Evolutionary conservation across 2,797 vertebrate genomes (phyloP).

Genomic region (Graptemys geographica): DNA sequence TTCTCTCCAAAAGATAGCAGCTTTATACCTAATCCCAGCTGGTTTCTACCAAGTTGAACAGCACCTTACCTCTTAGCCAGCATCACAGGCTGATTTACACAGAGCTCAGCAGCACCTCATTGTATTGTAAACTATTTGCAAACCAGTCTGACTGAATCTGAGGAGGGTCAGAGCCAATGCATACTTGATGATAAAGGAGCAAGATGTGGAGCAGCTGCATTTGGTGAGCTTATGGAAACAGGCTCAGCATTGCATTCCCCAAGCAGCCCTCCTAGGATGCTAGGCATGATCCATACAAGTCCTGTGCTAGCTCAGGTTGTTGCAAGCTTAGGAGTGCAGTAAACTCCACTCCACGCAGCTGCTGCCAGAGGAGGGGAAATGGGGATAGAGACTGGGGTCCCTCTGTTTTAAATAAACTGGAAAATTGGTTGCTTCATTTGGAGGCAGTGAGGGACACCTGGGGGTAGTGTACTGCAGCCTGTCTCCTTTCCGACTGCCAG

Average conservation of each 20-base stretch:
- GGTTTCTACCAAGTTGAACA: too few species aligned
- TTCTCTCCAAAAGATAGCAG: not conserved
- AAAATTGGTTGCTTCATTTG: not conserved
- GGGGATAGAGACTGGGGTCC: not conserved
- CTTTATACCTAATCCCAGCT: not conserved
- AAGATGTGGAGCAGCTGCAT: not conserved
- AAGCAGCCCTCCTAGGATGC: accelerated
- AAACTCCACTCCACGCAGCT: not conserved
- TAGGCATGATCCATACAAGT: accelerated
- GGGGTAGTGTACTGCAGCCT: not conserved
- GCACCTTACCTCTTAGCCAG: not conserved
- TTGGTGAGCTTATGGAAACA: not conserved
- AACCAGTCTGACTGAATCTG: not conserved
- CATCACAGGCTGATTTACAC: not conserved
- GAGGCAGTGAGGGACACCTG: not conserved
- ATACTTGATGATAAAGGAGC: not conserved
- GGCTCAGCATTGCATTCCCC: not conserved
- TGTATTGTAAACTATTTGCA: not conserved
- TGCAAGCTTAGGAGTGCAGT: not conserved
- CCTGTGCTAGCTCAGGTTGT: not conserved
- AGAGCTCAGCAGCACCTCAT: not conserved
- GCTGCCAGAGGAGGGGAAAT: accelerated
- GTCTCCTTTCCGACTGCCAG: not conserved
- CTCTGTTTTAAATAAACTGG: not conserved
- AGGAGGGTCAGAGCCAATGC: accelerated